Evolutionary conservation across 2,113 vertebrate species (phyloP).

Genomic region (Mustela lutreola): DNA sequence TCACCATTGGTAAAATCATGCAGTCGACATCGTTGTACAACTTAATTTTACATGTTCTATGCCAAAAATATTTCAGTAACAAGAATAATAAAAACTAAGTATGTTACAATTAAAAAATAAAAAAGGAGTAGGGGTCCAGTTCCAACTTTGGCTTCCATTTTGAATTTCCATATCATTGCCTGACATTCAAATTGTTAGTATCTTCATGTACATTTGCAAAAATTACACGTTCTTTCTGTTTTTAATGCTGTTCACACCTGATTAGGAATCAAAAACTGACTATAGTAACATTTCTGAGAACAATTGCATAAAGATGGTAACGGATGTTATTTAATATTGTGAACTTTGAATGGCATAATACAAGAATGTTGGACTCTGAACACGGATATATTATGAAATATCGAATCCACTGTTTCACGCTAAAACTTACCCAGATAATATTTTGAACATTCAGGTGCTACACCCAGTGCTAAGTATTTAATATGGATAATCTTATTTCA

Average conservation of each 20-base stretch:
- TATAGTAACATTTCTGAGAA: background rate
- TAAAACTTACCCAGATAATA: background rate
- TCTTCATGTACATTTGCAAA: background rate
- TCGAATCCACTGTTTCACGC: too few species aligned
- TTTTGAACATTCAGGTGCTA: background rate
- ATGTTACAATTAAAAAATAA: background rate
- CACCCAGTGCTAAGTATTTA: background rate
- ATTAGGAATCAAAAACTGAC: background rate
- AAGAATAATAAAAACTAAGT: background rate
- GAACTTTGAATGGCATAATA: rapidly evolving
- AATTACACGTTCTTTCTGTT: background rate
- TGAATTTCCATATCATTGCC: background rate
- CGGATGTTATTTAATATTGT: too few species aligned
- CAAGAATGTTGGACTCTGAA: too few species aligned
- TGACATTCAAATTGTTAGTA: background rate
- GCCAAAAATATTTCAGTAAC: background rate
- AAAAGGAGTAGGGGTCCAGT: background rate
- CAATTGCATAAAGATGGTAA: background rate
- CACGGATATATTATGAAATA: background rate
- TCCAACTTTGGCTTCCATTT: background rate
- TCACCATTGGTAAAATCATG: background rate
- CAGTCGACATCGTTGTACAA: background rate
- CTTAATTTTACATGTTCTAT: background rate
- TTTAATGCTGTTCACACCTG: background rate
- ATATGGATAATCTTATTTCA: background rate